Conservation (phyloP, 2,888 invertebrate genomes). For the Drosophila tanythrix region DNA sequence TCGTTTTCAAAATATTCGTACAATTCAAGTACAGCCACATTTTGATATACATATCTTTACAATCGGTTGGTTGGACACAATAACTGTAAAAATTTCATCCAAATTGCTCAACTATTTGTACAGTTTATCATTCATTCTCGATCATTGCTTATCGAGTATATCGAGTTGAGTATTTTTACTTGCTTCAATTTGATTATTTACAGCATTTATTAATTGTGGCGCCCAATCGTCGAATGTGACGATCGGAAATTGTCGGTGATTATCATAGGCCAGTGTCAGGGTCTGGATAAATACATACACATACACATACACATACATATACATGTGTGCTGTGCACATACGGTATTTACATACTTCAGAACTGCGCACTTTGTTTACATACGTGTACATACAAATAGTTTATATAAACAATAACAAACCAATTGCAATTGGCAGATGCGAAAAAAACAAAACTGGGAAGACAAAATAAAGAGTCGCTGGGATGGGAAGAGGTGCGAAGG, state of each 20-base stretch:
- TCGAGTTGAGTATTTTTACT: background rate
- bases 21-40: background rate
- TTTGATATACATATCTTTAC: background rate
- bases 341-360: constrained; percentile 10
- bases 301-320: background rate
- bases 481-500: too few species aligned
- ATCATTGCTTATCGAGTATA: background rate
- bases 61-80: background rate
- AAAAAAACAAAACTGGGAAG: constrained; percentile 7
- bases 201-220: constrained; percentile 56
- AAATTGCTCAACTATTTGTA: background rate
- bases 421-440: constrained; percentile 37
- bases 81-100: background rate
- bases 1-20: accelerated
- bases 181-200: constrained; percentile 32
- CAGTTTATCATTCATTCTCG: background rate
- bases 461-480: constrained; percentile 15
- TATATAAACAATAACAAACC: constrained; percentile 58
- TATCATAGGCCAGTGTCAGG: constrained; percentile 30
- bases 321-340: too few species aligned
- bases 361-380: constrained; percentile 63
- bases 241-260: constrained; percentile 47
- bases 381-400: constrained; percentile 52
- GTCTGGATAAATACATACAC: constrained; percentile 8
- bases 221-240: constrained; percentile 70